Conservation (phyloP, 2,888 invertebrate species). For the Papilio demoleus region DNA sequence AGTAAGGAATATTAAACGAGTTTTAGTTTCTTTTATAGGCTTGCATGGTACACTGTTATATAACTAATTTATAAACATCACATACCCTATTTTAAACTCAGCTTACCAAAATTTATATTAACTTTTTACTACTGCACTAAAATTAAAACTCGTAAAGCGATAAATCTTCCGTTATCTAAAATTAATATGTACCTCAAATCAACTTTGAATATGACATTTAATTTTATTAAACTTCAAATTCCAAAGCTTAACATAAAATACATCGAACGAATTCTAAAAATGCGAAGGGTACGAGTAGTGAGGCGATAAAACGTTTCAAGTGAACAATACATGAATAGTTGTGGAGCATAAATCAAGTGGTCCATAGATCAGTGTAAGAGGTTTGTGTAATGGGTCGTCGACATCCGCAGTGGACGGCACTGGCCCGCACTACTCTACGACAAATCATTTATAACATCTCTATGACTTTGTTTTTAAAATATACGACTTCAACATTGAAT, state of each 20-base stretch:
- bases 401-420: conserved; percentile 33
- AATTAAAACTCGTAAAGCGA: too few relatives aligned
- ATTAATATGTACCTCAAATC: too few relatives aligned
- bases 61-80: too few relatives aligned
- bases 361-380: conserved; percentile 37
- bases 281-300: neutral
- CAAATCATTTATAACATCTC: conserved; percentile 28
- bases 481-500: neutral
- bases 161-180: too few relatives aligned
- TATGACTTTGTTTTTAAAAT: conserved; percentile 23
- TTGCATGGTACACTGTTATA: too few relatives aligned
- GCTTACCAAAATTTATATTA: too few relatives aligned
- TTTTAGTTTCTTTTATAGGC: too few relatives aligned
- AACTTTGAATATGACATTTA: too few relatives aligned
- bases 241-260: neutral
- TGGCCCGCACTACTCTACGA: neutral
- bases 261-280: neutral
- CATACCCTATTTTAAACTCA: too few relatives aligned
- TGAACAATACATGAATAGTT: conserved; percentile 35
- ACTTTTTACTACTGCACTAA: too few relatives aligned
- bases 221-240: neutral
- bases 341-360: conserved; percentile 37
- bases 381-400: conserved; percentile 38
- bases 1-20: too few relatives aligned
- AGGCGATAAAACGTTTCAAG: conserved; percentile 29